Evolutionary conservation across 2,888 invertebrate species (phyloP).

Genomic region (Drosophila austrosaltans): DNA sequence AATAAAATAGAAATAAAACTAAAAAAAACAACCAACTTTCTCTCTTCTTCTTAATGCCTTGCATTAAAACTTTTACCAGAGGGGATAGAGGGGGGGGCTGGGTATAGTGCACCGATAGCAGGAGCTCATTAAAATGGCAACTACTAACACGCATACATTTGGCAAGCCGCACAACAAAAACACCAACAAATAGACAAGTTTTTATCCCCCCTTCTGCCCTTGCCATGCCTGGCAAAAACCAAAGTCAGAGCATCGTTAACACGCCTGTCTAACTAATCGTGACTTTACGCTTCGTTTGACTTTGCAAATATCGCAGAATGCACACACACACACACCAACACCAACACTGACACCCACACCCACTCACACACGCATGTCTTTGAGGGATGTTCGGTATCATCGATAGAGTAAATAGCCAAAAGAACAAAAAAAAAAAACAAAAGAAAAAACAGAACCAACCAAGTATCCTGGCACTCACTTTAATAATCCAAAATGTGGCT

Average conservation of each 20-base stretch:
- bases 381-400: conserved; percentile 46
- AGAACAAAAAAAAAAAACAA: conserved; percentile 10
- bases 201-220: not conserved
- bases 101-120: conserved; percentile 49
- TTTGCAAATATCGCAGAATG: conserved; percentile 80
- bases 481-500: conserved; percentile 77
- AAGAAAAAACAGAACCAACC: not conserved
- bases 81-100: not conserved
- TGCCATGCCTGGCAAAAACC: conserved; percentile 35
- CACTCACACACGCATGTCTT: conserved; percentile 13
- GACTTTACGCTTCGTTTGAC: conserved; percentile 82
- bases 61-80: conserved; percentile 65
- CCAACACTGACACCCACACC: conserved; percentile 43
- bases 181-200: conserved; percentile 25
- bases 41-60: conserved; percentile 51
- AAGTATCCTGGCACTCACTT: conserved; percentile 61
- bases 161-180: conserved; percentile 48
- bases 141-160: conserved; percentile 55
- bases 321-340: conserved; percentile 34
- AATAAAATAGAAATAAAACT: conserved; percentile 34
- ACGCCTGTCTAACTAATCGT: conserved; percentile 83
- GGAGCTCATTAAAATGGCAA: conserved; percentile 75
- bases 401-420: conserved; percentile 55
- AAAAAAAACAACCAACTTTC: conserved; percentile 48
- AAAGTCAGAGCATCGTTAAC: conserved; percentile 73